Conservation (phyloP, 2,113 vertebrate species). For the Albula glossodonta region DNA sequence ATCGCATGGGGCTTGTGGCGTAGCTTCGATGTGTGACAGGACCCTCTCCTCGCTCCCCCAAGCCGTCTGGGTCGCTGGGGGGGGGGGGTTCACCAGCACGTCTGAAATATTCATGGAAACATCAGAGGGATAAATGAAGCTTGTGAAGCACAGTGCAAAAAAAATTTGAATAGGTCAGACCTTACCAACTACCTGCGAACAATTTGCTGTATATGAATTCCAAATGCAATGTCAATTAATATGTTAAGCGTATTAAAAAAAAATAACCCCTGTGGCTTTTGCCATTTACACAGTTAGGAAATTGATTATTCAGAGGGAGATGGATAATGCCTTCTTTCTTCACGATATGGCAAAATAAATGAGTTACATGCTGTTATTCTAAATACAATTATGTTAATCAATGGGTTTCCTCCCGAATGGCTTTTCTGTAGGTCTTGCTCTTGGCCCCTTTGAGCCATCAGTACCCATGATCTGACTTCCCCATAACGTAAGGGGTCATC, state of each 20-base stretch:
- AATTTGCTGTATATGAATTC: slow-evolving; percentile 69
- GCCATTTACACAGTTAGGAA: slow-evolving; percentile 64
- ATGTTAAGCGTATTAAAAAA: slow-evolving; percentile 66
- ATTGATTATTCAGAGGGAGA: slow-evolving; percentile 59
- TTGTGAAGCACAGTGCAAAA: slow-evolving; percentile 69
- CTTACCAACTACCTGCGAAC: slow-evolving; percentile 65
- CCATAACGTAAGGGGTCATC: neutral
- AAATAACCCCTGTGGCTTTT: slow-evolving; percentile 67
- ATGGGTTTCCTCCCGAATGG: slow-evolving; percentile 60
- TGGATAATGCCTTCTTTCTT: slow-evolving; percentile 50
- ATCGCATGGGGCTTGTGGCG: neutral
- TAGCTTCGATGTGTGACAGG: slow-evolving; percentile 42
- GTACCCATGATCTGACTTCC: neutral
- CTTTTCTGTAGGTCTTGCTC: slow-evolving; percentile 59
- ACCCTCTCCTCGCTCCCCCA: slow-evolving; percentile 17
- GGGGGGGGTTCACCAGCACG: slow-evolving; percentile 72
- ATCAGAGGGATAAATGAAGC: slow-evolving; percentile 75
- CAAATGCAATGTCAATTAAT: slow-evolving; percentile 74
- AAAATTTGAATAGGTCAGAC: slow-evolving; percentile 74
- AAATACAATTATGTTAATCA: slow-evolving; percentile 38
- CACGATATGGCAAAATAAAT: slow-evolving; percentile 52
- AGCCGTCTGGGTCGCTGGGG: slow-evolving; percentile 48
- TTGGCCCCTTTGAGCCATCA: slow-evolving; percentile 39
- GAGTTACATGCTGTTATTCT: slow-evolving; percentile 54
- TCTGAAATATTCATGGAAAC: slow-evolving; percentile 76